phyloP scores from a whole-genome alignment of 2,888 invertebrate species.

The Ptychoptera contaminata region DNA sequence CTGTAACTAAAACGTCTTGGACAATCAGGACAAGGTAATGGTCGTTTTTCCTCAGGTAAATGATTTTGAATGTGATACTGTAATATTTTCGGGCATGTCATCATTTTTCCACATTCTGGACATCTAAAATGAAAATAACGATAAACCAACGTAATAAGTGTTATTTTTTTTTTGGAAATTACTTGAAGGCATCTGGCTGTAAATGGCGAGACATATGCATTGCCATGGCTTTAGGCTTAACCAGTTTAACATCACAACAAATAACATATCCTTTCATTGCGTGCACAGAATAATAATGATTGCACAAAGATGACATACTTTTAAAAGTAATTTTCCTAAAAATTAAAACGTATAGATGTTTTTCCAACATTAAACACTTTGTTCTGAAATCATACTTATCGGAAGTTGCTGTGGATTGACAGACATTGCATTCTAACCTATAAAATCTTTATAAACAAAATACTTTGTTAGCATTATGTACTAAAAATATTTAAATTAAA shows the following conservation, averaged over 20 bases:
- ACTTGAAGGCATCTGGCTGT: constrained; percentile 14
- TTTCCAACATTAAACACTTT: not conserved
- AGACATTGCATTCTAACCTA: constrained; percentile 11
- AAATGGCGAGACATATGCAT: constrained; percentile 14
- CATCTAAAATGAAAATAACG: constrained; percentile 8
- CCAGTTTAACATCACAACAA: constrained; percentile 12
- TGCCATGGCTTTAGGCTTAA: constrained; percentile 11
- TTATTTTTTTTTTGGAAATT: not conserved
- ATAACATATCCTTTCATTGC: constrained; percentile 12
- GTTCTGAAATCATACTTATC: not conserved
- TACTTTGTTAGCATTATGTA: not conserved
- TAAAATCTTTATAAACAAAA: constrained; percentile 8
- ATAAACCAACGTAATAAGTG: too few species aligned
- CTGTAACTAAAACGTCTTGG: constrained; percentile 12
- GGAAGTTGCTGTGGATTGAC: not conserved
- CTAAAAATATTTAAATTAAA: not conserved
- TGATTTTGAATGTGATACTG: constrained; percentile 15
- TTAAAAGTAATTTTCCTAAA: constrained; percentile 3
- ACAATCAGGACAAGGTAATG: constrained; percentile 12
- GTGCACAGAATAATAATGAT: constrained; percentile 11
- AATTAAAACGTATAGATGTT: not conserved
- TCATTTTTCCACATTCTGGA: constrained; percentile 12
- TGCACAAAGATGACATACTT: constrained; percentile 7
- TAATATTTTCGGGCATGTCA: constrained; percentile 13
- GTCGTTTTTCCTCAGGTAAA: constrained; percentile 13